A percentile compares a stretch with the other conserved stretches of the same genome.
Evolutionary conservation across 1,140 invertebrate genomes (phyloP).

Genomic region (Sycophila sp.): DNA sequence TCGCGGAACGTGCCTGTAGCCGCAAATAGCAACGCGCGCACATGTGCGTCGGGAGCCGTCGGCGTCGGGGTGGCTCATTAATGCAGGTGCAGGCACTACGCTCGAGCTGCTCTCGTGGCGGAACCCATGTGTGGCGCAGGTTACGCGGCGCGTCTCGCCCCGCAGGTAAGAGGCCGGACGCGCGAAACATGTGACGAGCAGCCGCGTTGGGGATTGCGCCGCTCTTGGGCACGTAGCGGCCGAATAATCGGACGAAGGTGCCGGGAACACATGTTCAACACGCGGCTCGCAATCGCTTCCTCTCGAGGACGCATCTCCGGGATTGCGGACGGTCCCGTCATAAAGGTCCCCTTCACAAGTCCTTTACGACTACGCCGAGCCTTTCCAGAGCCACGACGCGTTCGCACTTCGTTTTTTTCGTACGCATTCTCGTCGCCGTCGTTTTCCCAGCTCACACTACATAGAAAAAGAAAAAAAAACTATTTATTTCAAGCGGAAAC

Average conservation of each 20-base stretch:
- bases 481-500: no score
- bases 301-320: constrained; percentile 1
- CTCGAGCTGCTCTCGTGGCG: constrained; percentile 2
- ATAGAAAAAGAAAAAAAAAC: no score
- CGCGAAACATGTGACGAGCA: constrained; percentile 51
- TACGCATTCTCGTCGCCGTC: not conserved
- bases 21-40: not conserved
- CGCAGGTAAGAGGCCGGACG: constrained; percentile 49
- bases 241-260: constrained; percentile 26
- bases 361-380: constrained; percentile 22
- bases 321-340: not conserved
- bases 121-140: constrained; percentile 47
- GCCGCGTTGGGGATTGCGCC: constrained; percentile 30
- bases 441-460: no score
- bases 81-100: constrained; percentile 54
- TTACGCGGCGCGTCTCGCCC: constrained; percentile 37
- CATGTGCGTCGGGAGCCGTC: constrained; percentile 36
- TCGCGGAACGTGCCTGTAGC: no score
- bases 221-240: constrained; percentile 44
- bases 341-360: constrained; percentile 25
- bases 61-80: constrained; percentile 48
- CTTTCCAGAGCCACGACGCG: not conserved
- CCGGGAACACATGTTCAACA: constrained; percentile 45
- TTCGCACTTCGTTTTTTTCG: not conserved
- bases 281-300: constrained; percentile 1